Percentiles rank a stretch among this genome's conserved stretches.
These are phyloP conservation scores for Diadegma fenestrale DNA, from an alignment of 2,888 invertebrate genomes.

Conservation along the genomic window DNA sequence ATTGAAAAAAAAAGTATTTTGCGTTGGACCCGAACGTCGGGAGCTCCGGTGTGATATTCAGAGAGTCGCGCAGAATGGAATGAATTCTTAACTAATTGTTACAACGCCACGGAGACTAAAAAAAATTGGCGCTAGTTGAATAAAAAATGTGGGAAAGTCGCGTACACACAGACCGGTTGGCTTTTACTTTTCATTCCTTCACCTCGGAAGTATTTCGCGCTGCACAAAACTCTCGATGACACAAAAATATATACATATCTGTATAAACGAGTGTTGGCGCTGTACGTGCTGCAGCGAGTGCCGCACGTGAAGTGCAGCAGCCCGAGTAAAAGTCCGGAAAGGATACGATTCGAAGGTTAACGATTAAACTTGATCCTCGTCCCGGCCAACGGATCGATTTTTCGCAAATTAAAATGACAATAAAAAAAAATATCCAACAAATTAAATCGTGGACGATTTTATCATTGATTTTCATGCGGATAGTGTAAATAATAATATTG, in stretches of 20 bases:
- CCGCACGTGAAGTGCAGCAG: neutral
- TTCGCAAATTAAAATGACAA: neutral
- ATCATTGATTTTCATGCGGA: neutral
- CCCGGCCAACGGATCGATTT: neutral
- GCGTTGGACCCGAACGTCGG: too few relatives aligned
- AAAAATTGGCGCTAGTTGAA: constrained; percentile 36
- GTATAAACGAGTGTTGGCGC: neutral
- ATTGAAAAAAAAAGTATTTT: too few relatives aligned
- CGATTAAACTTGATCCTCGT: constrained; percentile 29
- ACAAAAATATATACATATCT: constrained; percentile 23
- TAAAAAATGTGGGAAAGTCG: constrained; percentile 63
- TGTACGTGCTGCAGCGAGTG: neutral
- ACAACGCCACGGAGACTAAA: constrained; percentile 5
- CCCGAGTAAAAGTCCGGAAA: constrained; percentile 15
- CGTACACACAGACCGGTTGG: constrained; percentile 45
- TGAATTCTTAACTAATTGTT: constrained; percentile 35
- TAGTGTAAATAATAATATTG: constrained; percentile 24
- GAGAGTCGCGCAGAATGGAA: neutral
- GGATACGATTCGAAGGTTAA: constrained; percentile 18
- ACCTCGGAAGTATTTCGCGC: constrained; percentile 52
- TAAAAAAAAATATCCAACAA: neutral
- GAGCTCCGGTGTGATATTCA: too few relatives aligned
- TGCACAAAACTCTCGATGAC: constrained; percentile 16
- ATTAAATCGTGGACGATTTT: neutral
- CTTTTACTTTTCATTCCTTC: constrained; percentile 64